phyloP scores from a whole-genome alignment of 1,140 invertebrate genomes.

The Drosophila funebris region DNA sequence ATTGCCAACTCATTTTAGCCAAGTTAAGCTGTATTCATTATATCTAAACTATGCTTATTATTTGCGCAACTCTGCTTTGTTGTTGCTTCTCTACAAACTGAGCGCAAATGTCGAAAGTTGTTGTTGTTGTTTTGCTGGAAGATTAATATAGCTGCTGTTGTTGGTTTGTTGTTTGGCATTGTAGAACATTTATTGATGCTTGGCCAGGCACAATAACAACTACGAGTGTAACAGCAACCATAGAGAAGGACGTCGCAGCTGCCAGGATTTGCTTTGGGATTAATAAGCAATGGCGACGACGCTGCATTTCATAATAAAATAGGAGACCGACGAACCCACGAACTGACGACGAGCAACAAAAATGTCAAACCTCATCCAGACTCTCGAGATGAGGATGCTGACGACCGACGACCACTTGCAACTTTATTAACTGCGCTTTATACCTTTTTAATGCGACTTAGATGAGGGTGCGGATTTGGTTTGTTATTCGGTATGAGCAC shows the following conservation, averaged over 20 bases:
- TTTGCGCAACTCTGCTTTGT: conserved; percentile 49
- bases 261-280: conserved; percentile 59
- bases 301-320: conserved; percentile 36
- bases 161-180: conserved; percentile 42
- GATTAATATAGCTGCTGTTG: conserved; percentile 41
- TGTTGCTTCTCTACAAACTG: conserved; percentile 18
- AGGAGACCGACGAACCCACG: conserved; percentile 12
- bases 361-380: conserved; percentile 36
- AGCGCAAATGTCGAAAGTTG: conserved; percentile 17
- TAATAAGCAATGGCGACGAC: conserved; percentile 58
- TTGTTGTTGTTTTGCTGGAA: conserved; percentile 16
- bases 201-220: conserved; percentile 57
- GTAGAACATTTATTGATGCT: conserved; percentile 79
- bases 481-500: not conserved
- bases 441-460: conserved; percentile 62
- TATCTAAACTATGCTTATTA: conserved; percentile 75
- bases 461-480: not conserved
- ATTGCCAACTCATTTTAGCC: conserved; percentile 72
- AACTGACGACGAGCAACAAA: conserved; percentile 19
- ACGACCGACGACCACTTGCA: conserved; percentile 59
- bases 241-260: not conserved
- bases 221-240: not conserved
- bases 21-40: conserved; percentile 78
- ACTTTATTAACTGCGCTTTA: conserved; percentile 73
- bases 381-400: conserved; percentile 28